Evolutionary conservation across 2,113 vertebrate species (phyloP), one percentile per base, ranked within the genome.

Genomic region (Cardinalis cardinalis): DNA sequence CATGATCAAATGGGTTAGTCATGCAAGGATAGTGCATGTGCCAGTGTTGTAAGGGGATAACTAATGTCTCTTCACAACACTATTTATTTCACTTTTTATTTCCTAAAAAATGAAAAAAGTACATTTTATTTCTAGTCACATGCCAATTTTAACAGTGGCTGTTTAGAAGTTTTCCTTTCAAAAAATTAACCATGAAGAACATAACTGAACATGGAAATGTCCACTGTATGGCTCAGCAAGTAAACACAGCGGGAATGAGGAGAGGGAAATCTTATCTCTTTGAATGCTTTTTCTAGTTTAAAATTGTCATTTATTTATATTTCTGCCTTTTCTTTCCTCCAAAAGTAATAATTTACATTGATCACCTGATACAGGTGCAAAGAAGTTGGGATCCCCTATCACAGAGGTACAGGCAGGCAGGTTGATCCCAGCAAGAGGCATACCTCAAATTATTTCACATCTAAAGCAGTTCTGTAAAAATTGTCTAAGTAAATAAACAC

Each of bases 1-100:
- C 52, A 72, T 18, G 46, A 87, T 71, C 72, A 84, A 87, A 78
- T 12, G 55, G 70, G 74, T 97, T 95, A 96, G 89, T 95, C 34
- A 77, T 68, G 9, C 72, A 94, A 90, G 43, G 18, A 61, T 0
- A 95, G 88, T 1, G 2, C 44, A 83, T 3, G 19, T 88, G 80
- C 55, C 75, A 78, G 40, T 20, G 32, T 6, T 59, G 52, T 18
- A 68, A 75, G 65, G 65, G 32, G 52, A 38, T 29, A 88, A 77
- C 18, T 87, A 70, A 88, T 7, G 36, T n/a, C 48, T 82, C 23
- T 52, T 92, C 46, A 80, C 32, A 76, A 63, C 38, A 74, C 58
- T 60, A 38, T 56, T 56, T 56, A 56, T 38, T 38, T 60, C 25
- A 60, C 25, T 38, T 60, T 38, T 60, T 28, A 38, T 60, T 60